These are phyloP conservation scores for Bombus superbus DNA, from an alignment of 1,140 invertebrate species.

Conservation along the genomic window DNA sequence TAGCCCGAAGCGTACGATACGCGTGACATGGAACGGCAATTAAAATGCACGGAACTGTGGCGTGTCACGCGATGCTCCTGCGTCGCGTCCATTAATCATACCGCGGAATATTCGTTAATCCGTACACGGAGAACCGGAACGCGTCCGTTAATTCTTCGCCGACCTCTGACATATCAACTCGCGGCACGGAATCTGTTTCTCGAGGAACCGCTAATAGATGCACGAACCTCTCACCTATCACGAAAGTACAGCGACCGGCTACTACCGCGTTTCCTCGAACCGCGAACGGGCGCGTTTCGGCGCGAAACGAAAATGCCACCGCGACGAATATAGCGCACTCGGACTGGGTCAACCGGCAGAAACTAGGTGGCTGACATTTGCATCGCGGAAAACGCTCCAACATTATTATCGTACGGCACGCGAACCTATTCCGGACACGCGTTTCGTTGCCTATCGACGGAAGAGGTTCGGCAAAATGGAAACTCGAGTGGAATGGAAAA, in stretches of 20 bases:
- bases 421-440: conserved; percentile 8
- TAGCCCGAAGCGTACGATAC: no score
- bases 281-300: not conserved
- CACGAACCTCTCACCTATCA: conserved; percentile 53
- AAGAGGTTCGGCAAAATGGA: conserved; percentile 1
- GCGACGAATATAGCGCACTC: conserved; percentile 24
- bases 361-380: conserved; percentile 41
- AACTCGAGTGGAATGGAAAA: not conserved
- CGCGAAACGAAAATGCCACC: conserved; percentile 35
- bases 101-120: not conserved
- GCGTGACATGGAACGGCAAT: not conserved
- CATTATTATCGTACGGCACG: conserved; percentile 15
- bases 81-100: conserved; percentile 17
- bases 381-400: conserved; percentile 11
- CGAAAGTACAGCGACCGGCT: conserved; percentile 19
- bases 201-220: conserved; percentile 23
- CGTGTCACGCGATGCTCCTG: not conserved
- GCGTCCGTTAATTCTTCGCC: not conserved
- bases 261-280: conserved; percentile 12
- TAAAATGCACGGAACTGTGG: not conserved
- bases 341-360: conserved; percentile 29
- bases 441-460: not conserved
- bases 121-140: not conserved
- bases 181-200: not conserved
- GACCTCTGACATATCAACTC: conserved; percentile 27